Evolutionary conservation across 2,797 vertebrate genomes (phyloP).

Genomic region (Pogonophryne albipinna): DNA sequence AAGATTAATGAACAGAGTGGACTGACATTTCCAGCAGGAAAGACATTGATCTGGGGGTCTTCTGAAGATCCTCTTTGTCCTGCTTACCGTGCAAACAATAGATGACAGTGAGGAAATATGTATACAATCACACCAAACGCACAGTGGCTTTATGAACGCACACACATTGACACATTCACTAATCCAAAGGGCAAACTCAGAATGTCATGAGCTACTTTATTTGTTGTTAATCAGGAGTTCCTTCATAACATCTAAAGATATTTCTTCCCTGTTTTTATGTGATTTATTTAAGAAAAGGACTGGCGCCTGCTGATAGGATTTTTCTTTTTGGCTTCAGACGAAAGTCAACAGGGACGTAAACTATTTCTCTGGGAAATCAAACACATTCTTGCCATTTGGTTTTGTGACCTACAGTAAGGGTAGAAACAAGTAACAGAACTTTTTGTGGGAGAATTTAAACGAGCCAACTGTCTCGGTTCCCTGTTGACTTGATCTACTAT

Average conservation of each 20-base stretch:
- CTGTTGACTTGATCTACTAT: constrained; percentile 49
- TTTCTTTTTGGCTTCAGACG: constrained; percentile 26
- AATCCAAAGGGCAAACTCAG: constrained; percentile 52
- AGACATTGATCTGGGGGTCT: constrained; percentile 77
- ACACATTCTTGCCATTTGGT: constrained; percentile 37
- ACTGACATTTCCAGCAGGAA: constrained; percentile 79
- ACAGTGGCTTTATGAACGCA: constrained; percentile 14
- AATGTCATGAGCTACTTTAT: constrained; percentile 46
- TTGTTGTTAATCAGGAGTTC: constrained; percentile 51
- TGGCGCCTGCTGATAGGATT: constrained; percentile 28
- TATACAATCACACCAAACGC: constrained; percentile 23
- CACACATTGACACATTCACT: constrained; percentile 16
- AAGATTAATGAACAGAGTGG: constrained; percentile 78
- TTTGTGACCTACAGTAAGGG: constrained; percentile 41
- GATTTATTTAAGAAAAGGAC: constrained; percentile 33
- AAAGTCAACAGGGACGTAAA: constrained; percentile 52
- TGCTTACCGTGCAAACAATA: constrained; percentile 74
- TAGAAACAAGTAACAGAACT: constrained; percentile 26
- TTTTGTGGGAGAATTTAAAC: constrained; percentile 40
- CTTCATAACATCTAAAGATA: constrained; percentile 29
- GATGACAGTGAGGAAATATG: constrained; percentile 56
- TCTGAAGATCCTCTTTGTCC: constrained; percentile 75
- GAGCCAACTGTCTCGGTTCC: constrained; percentile 57
- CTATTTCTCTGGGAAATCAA: constrained; percentile 59
- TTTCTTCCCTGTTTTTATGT: neutral